Evolutionary conservation across 1,140 invertebrate genomes (phyloP).

Genomic region (Aphis craccivora): DNA sequence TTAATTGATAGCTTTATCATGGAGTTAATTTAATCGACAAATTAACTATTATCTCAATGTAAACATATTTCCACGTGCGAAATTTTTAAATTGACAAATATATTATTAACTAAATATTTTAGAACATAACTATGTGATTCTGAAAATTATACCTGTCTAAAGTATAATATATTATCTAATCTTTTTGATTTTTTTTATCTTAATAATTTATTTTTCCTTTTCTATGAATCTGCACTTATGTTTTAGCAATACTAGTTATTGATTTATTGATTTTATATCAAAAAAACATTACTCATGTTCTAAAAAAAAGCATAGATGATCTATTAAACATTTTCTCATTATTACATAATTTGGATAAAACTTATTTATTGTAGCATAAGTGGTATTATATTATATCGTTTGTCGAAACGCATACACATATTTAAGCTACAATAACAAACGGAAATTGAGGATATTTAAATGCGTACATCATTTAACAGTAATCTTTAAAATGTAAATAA

Average conservation of each 20-base stretch:
- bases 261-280: neutral
- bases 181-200: neutral
- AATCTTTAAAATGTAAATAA: no score
- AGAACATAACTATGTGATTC: no score
- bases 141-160: neutral
- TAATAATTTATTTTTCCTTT: neutral
- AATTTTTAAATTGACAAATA: neutral
- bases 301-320: neutral
- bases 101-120: neutral
- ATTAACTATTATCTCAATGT: neutral
- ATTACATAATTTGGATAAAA: neutral
- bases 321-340: neutral
- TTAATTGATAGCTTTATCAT: neutral
- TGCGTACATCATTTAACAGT: neutral
- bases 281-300: neutral
- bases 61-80: neutral
- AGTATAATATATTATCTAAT: neutral
- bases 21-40: neutral
- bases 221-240: neutral
- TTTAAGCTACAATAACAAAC: no score
- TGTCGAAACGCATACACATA: no score
- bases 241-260: neutral
- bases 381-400: no score
- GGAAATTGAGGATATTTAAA: neutral
- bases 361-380: no score